phyloP scores from a whole-genome alignment of 2,113 vertebrate species.

The Micromys minutus region DNA sequence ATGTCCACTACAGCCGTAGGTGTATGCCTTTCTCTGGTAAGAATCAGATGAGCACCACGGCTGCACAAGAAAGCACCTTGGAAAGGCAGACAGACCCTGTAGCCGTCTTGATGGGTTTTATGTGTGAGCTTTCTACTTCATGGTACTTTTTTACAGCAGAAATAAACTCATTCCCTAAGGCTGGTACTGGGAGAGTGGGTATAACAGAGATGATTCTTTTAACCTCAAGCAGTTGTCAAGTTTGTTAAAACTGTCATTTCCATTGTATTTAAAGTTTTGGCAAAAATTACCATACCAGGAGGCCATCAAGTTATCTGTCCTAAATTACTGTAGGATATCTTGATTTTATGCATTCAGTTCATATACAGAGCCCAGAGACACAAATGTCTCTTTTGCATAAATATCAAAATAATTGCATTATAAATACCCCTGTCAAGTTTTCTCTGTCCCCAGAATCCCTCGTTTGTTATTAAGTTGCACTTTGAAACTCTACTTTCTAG shows the following conservation, averaged over 20 bases:
- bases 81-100: background rate
- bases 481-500: background rate
- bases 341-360: background rate
- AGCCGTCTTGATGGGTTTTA: background rate
- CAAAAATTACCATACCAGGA: background rate
- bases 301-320: background rate
- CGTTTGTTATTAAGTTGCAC: background rate
- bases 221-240: background rate
- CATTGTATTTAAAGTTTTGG: slow-evolving; percentile 3
- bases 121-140: background rate
- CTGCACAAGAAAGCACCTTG: background rate
- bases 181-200: background rate
- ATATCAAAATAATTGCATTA: background rate
- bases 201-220: background rate
- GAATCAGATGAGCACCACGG: background rate
- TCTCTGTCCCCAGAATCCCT: slow-evolving; percentile 2
- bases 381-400: background rate
- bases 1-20: too few species aligned
- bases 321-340: background rate
- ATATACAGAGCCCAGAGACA: background rate
- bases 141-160: background rate
- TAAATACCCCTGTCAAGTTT: slow-evolving; percentile 10
- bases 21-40: background rate
- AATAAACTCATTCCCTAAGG: background rate
- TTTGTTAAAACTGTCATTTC: background rate